These are phyloP conservation scores for Micrasema longulum DNA, from an alignment of 1,140 invertebrate genomes.

Conservation along the genomic window DNA sequence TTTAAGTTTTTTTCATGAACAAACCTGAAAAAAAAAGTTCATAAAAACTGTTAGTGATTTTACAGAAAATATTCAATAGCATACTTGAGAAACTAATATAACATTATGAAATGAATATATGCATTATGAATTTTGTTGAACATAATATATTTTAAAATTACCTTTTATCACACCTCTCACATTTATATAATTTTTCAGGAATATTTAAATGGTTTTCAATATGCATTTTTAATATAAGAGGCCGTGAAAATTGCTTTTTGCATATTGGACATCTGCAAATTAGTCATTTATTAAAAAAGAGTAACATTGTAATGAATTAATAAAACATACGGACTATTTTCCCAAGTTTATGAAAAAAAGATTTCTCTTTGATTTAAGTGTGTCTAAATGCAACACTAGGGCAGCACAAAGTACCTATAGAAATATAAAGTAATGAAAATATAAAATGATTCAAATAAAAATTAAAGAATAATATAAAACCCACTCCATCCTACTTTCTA, in stretches of 20 bases:
- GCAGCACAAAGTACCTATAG: too few species aligned
- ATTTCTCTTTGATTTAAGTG: too few species aligned
- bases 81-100: conserved; percentile 21
- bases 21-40: conserved; percentile 33
- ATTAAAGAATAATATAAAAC: too few species aligned
- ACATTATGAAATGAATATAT: conserved; percentile 44
- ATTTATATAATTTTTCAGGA: conserved; percentile 44
- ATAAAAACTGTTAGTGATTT: neutral
- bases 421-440: too few species aligned
- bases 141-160: conserved; percentile 19
- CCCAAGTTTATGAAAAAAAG: too few species aligned
- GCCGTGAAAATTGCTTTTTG: conserved; percentile 49
- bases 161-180: conserved; percentile 47
- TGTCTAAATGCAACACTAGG: too few species aligned
- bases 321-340: too few species aligned
- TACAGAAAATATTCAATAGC: neutral
- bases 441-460: too few species aligned
- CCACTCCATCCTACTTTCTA: too few species aligned
- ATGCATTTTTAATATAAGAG: conserved; percentile 45
- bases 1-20: conserved; percentile 34
- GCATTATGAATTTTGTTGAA: neutral
- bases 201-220: conserved; percentile 47
- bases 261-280: conserved; percentile 51
- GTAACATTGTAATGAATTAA: too few species aligned
- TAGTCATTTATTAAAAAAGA: too few species aligned